These are phyloP conservation scores for Stomatorhinus walkeri DNA, from an alignment of 2,797 vertebrate species.

Conservation along the genomic window DNA sequence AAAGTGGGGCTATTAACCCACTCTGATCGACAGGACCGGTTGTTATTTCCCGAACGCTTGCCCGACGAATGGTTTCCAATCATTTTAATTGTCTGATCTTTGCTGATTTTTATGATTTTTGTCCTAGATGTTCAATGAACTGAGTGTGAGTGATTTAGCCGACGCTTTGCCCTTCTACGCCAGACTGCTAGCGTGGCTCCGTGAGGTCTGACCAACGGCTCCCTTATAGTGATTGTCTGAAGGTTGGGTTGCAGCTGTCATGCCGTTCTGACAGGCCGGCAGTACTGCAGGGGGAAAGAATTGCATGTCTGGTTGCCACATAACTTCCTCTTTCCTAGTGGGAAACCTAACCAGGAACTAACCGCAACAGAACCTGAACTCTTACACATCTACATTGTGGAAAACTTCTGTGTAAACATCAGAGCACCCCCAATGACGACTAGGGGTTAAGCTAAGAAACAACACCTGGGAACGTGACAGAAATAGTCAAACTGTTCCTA, in stretches of 20 bases:
- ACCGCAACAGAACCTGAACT: not conserved
- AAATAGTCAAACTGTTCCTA: not conserved
- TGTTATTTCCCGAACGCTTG: not conserved
- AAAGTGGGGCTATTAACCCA: constrained; percentile 5
- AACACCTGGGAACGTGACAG: not conserved
- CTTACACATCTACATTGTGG: not conserved
- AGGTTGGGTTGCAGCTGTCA: not conserved
- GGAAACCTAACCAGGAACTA: not conserved
- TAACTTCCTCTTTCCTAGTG: not conserved
- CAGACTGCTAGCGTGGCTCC: not conserved
- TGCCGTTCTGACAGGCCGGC: not conserved
- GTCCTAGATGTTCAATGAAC: not conserved
- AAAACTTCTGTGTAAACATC: not conserved
- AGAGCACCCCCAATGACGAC: not conserved
- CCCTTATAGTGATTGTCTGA: not conserved
- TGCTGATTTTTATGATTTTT: constrained; percentile 3
- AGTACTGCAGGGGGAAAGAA: not conserved
- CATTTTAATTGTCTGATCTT: not conserved
- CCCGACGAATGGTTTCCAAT: constrained; percentile 1
- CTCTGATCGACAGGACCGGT: not conserved
- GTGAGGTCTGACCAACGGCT: not conserved
- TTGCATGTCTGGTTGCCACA: not conserved
- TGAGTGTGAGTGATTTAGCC: not conserved
- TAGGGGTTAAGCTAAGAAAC: not conserved
- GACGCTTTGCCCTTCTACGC: not conserved